Base-by-base conservation (phyloP, 1,140 invertebrate genomes). In the Eupeodes corollae region DNA sequence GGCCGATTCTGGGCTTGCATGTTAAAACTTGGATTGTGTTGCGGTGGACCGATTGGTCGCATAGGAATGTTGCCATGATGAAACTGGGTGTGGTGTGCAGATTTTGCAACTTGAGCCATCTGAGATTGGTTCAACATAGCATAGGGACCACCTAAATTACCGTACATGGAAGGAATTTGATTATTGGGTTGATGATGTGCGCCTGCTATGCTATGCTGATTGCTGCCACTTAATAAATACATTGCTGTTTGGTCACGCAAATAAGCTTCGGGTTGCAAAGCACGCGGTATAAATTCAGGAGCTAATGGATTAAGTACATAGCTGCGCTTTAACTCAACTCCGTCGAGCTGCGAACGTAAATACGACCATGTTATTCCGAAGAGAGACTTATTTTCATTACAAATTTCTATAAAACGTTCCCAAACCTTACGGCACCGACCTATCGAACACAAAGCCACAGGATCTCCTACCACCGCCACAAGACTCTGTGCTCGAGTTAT, bases 391-490 rank as follows among this genome's bases (percentile, higher is more conserved):
- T 84, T 80, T 55, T 82, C 72, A 54, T 83, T 74, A 58, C 84
- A 86, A 37, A 80, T 79, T 42, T 82, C 76, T 38, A 91, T 76
- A 57, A 87, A 91, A 44, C 80, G 75, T 56, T 87, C 84, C 89
- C 88, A 91, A 0, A 90, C 76, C 70, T 84, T 84, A 49, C 85
- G 78, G 69, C 89, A 92, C 42, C 84, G 78, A 15, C 88, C 88
- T 35, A 89, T 78, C 0, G 88, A 85, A 52, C 87, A 87, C 0
- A 92, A 68, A 2, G 88, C 86, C 0, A 91, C 77, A 0, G 89
- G 88, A 71, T 92, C 89, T 1, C 89, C 89, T 5, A 92, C 85
- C 8, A 91, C 86, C 1, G 85, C 86, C 0, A 93, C 86, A n/a
- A 91, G 61, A 55, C 84, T 87, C 65, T 88, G 87, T 1, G 88